Evolutionary conservation across 2,888 invertebrate genomes (phyloP).

Genomic region (Ectemnius continuus): DNA sequence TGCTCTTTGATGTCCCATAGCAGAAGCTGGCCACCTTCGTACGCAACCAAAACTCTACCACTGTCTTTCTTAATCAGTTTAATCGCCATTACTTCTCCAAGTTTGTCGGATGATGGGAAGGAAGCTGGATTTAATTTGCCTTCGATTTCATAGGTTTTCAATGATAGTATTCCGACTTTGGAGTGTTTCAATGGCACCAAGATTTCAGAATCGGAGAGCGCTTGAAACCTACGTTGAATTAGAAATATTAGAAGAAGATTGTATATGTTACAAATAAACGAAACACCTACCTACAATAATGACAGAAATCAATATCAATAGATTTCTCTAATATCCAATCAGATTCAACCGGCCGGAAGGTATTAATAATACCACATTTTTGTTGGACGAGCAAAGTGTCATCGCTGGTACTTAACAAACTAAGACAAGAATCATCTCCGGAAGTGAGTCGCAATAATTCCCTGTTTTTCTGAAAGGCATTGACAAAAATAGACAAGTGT

Average conservation of each 20-base stretch:
- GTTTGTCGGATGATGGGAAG: constrained; percentile 53
- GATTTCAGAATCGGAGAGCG: constrained; percentile 81
- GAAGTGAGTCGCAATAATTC: constrained; percentile 76
- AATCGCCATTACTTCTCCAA: constrained; percentile 85
- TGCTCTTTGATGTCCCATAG: constrained; percentile 85
- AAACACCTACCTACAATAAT: constrained; percentile 83
- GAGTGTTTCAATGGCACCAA: constrained; percentile 85
- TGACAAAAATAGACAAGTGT: neutral
- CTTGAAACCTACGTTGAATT: constrained; percentile 62
- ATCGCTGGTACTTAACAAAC: constrained; percentile 81
- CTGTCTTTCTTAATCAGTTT: constrained; percentile 79
- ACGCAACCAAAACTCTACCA: constrained; percentile 83
- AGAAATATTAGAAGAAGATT: neutral
- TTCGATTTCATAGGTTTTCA: constrained; percentile 75
- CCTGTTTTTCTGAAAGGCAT: constrained; percentile 84
- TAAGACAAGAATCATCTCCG: constrained; percentile 83
- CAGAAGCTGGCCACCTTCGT: constrained; percentile 86
- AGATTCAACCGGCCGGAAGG: constrained; percentile 83
- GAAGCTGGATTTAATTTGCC: constrained; percentile 63
- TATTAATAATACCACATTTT: constrained; percentile 85
- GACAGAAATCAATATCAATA: constrained; percentile 83
- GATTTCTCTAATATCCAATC: constrained; percentile 79
- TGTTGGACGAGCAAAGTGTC: constrained; percentile 86
- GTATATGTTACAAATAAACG: neutral
- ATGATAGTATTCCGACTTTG: constrained; percentile 79